Percentiles rank a stretch among this genome's conserved stretches.
These are phyloP conservation scores for Hystrix brachyura DNA, from an alignment of 2,113 vertebrate species.

Conservation along the genomic window DNA sequence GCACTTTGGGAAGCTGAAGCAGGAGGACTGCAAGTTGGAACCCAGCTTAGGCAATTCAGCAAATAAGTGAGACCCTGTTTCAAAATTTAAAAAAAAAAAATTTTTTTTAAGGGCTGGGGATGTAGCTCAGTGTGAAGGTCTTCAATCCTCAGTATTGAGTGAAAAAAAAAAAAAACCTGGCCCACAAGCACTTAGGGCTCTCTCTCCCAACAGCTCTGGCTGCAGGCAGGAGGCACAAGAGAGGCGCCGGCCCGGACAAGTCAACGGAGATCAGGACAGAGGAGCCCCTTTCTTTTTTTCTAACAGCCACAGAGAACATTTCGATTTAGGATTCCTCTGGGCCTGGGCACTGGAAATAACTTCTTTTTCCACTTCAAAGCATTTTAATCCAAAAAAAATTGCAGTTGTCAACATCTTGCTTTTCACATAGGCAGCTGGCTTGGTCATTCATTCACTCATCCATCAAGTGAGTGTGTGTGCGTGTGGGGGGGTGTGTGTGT, in stretches of 20 bases:
- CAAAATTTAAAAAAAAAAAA: neutral
- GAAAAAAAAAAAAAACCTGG: neutral
- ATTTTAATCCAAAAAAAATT: conserved; percentile 63
- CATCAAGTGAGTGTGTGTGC: neutral
- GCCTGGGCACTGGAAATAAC: conserved; percentile 38
- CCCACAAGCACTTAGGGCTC: neutral
- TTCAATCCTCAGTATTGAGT: neutral
- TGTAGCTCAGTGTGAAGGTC: neutral
- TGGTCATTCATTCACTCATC: neutral
- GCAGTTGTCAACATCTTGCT: conserved; percentile 27
- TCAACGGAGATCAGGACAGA: rapidly evolving
- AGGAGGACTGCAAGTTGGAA: neutral
- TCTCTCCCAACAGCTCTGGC: neutral
- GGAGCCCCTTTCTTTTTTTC: neutral
- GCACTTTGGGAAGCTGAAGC: neutral
- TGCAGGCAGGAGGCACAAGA: neutral
- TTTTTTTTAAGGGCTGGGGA: neutral
- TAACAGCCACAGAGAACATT: neutral
- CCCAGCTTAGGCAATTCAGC: neutral
- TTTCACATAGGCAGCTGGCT: neutral
- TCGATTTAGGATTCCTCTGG: neutral
- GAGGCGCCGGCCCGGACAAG: neutral
- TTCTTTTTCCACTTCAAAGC: conserved; percentile 72
- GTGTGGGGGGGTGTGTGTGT: no score
- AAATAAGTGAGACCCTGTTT: neutral